Conservation (phyloP, 1,140 invertebrate species). For the Onthophagus taurus region DNA sequence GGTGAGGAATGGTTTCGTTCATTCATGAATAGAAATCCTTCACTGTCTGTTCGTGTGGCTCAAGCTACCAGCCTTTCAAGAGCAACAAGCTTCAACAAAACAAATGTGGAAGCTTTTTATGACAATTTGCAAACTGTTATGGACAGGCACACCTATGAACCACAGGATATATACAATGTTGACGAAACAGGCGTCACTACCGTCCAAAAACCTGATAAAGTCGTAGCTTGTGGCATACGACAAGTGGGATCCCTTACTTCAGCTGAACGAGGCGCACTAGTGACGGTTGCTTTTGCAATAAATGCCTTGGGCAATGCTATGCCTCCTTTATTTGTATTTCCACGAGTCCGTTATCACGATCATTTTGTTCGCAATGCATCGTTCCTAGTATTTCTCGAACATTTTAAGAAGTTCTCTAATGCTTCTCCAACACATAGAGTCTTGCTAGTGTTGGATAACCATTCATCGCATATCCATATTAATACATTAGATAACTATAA, state of each 20-base stretch:
- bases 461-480: too few relatives aligned
- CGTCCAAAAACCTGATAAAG: slow-evolving; percentile 38
- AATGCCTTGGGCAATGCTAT: slow-evolving; percentile 30
- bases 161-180: slow-evolving; percentile 38
- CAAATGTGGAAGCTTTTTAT: slow-evolving; percentile 34
- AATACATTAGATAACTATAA: too few relatives aligned
- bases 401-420: too few relatives aligned
- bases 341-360: slow-evolving; percentile 14
- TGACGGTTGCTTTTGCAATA: slow-evolving; percentile 29
- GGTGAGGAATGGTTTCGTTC: slow-evolving; percentile 39
- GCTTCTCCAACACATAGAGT: too few relatives aligned
- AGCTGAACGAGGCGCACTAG: slow-evolving; percentile 20
- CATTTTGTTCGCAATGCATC: too few relatives aligned
- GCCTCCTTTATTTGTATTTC: slow-evolving; percentile 35
- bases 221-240: too few relatives aligned
- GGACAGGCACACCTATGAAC: slow-evolving; percentile 27
- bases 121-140: slow-evolving; percentile 32
- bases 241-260: slow-evolving; percentile 19
- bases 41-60: slow-evolving; percentile 36
- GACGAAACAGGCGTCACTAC: slow-evolving; percentile 42
- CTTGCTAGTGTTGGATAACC: too few relatives aligned
- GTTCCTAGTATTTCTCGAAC: too few relatives aligned
- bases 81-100: slow-evolving; percentile 41
- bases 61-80: slow-evolving; percentile 40
- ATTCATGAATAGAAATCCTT: slow-evolving; percentile 39